Evolutionary conservation across 2,113 vertebrate species (phyloP), one percentile per base, ranked within the genome.

Genomic region (Daboia siamensis): DNA sequence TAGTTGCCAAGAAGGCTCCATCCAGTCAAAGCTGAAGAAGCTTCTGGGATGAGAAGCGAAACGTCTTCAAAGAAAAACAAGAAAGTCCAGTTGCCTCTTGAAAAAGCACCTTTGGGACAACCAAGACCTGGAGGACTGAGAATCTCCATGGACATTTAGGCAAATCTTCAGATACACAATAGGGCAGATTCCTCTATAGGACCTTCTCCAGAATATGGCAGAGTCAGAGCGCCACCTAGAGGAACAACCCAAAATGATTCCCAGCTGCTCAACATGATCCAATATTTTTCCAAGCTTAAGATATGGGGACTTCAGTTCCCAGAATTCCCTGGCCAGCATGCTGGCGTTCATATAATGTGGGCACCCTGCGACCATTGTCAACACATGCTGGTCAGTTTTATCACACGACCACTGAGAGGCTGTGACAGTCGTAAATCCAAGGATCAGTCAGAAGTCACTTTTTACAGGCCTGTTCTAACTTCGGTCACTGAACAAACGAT

Each of bases 211-310:
- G 11, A 10, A 48, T 57, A 46, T 11, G 15, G 74, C 86, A 92
- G 91, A 86, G 33, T 44, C 21, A 88, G n/a, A 86, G 86, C 86
- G 87, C 91, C 91, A 87, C 86, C 91, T 88, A 20, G n/a, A 88
- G 91, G 91, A 51, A 20, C 2, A 21, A 26, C 11, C 13, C 44
- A 15, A 48, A 52, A 91, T 80, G 17, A 39, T 80, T 80, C 20
- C 55, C 15, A 20, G 17, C 15, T 56, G 55, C 13, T 8, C 74
- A 80, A 0, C 74, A 80, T 44, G 69, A 74, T 39, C 15, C 64
- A 17, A 2, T 33, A 15, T 74, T 74, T 74, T 20, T 74, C n/a
- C n/a, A 17, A 20, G n/a, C 39, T 74, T 33, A 74, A 74, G 29
- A n/a, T 1, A 1, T 13, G 12, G 29, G 29, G 64, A 69, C 1